Evolutionary conservation across 2,888 invertebrate species (phyloP).

Genomic region (Myathropa florea): DNA sequence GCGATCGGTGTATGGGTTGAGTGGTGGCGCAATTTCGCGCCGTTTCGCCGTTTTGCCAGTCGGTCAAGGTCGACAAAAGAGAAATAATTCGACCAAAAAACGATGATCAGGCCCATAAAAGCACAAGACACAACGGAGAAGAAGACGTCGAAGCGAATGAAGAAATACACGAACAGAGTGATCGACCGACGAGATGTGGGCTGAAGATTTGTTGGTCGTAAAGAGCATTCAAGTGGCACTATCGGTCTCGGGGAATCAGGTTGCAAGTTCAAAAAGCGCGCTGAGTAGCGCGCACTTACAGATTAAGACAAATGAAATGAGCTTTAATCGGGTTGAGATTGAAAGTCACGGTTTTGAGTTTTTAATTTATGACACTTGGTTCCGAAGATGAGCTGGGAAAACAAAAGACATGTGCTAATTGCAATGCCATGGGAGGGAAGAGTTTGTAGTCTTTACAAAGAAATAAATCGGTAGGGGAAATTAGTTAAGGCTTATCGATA

Average conservation of each 20-base stretch:
- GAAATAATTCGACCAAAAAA: conserved; percentile 11
- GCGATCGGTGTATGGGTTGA: conserved; percentile 29
- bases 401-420: background rate
- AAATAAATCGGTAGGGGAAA: no score
- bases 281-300: background rate
- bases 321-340: conserved; percentile 3
- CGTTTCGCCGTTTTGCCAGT: conserved; percentile 52
- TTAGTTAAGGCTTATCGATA: no score
- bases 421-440: background rate
- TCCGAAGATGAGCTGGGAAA: background rate
- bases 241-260: conserved; percentile 2
- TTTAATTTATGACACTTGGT: background rate
- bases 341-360: conserved; percentile 24
- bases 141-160: background rate
- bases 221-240: conserved; percentile 18
- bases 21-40: conserved; percentile 30
- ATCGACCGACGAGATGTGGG: conserved; percentile 13
- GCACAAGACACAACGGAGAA: background rate
- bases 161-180: background rate
- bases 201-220: conserved; percentile 16
- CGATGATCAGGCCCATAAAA: background rate
- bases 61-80: conserved; percentile 63
- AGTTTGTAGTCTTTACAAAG: background rate
- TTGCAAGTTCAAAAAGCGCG: conserved; percentile 14
- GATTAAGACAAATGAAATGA: background rate